Base-by-base conservation (phyloP, 2,797 vertebrate genomes). In the Pterois miles region DNA sequence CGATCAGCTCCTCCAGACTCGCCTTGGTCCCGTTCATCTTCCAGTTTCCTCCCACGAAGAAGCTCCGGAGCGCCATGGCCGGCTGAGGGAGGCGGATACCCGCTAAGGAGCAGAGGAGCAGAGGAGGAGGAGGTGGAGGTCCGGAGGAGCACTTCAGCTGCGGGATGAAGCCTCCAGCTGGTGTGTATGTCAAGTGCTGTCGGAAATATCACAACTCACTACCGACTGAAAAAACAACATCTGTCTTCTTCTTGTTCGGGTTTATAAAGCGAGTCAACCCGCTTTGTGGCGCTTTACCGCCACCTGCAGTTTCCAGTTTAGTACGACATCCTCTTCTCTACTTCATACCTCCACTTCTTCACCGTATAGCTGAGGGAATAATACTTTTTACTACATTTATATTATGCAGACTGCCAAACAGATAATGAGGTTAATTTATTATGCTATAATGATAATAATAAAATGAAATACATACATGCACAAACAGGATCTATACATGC, bases 31-130 rank as follows among this genome's bases (percentile, higher is more conserved):
- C 97, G 65, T 98, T 98, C 97, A 98, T 96, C 90, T 98, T 98
- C 97, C 97, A 98, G 92, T 98, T 98, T 2, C 96, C 97, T 27
- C 97, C 97, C 0, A 98, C 96, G 92, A 97, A 98, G 89, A 98
- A 97, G 77, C 94, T 96, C 87, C 97, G 96, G 2, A 92, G 90
- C 78, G 96, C 92, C 97, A 98, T 98, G 72, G 4, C 78, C 65
- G 75, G 34, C 0, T 53, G 56, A 27, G 0, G 5, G 53, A 5
- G 25, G 12, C n/a, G 13, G 62, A 8, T 10, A 8, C 27, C 48
- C 33, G 66, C 73, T 4, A 67, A 59, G 59, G 5, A 62, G 31
- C n/a, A n/a, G 38, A 46, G 43, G 43, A 46, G 43, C 31, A 33
- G 40, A 40, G 13, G 36, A 5, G 27, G 54, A 31, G 54, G 50